These are phyloP conservation scores for Drosophila persimilis DNA, from an alignment of 1,140 invertebrate species.

Conservation along the genomic window DNA sequence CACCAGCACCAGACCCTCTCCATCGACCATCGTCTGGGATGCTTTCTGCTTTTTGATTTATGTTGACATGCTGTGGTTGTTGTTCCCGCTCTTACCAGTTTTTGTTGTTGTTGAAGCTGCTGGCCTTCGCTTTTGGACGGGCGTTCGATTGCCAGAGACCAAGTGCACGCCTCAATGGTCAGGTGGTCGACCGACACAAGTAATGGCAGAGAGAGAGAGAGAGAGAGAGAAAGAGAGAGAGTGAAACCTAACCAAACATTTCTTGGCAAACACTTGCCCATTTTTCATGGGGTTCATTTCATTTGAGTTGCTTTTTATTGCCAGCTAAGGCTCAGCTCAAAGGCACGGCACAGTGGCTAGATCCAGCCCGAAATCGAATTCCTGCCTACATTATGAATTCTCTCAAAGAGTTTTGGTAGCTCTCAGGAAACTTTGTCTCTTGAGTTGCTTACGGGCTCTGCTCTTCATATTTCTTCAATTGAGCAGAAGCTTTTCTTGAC, in stretches of 20 bases:
- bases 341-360: conserved; percentile 37
- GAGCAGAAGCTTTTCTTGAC: neutral
- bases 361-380: neutral
- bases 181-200: conserved; percentile 63
- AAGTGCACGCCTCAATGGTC: conserved; percentile 76
- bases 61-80: conserved; percentile 77
- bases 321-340: conserved; percentile 25
- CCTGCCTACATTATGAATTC: no score
- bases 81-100: conserved; percentile 13
- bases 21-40: conserved; percentile 37
- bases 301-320: conserved; percentile 78
- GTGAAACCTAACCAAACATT: conserved; percentile 74
- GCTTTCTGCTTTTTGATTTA: conserved; percentile 75
- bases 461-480: neutral
- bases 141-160: conserved; percentile 64
- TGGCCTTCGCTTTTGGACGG: conserved; percentile 39
- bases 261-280: conserved; percentile 78
- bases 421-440: neutral
- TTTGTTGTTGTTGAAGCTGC: conserved; percentile 32
- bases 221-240: neutral
- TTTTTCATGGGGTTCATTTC: conserved; percentile 80
- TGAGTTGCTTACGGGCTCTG: no score
- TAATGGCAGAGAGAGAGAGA: neutral
- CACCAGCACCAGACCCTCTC: neutral
- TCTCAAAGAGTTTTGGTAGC: no score